Conservation (phyloP, 2,797 vertebrate genomes). For the Enteromius afrohamiltoni region DNA sequence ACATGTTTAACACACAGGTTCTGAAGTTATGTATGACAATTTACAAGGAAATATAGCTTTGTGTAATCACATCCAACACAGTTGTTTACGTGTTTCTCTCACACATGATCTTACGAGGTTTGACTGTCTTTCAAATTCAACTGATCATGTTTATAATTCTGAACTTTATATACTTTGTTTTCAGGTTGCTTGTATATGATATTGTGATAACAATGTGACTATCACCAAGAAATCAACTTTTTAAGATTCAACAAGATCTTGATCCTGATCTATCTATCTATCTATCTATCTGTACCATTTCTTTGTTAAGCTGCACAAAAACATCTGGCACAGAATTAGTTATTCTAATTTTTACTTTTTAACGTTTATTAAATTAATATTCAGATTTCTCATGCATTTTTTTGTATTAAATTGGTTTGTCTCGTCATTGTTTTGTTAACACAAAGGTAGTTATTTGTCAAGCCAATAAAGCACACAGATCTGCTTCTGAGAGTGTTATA, state of each 20-base stretch:
- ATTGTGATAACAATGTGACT: no score
- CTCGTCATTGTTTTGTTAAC: not conserved
- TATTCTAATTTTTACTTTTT: not conserved
- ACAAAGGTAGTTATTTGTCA: conserved; percentile 26
- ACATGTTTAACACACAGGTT: conserved; percentile 4
- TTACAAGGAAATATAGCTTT: not conserved
- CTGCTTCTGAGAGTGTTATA: not conserved
- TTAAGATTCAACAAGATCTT: no score
- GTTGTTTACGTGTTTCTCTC: conserved; percentile 11
- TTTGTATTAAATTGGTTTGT: not conserved
- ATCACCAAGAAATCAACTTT: no score
- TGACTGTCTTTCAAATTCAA: conserved; percentile 22
- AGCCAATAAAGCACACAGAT: conserved; percentile 34
- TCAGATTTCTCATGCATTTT: not conserved
- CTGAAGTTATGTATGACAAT: not conserved
- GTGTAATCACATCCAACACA: conserved; percentile 1
- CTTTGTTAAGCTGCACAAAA: conserved; percentile 6
- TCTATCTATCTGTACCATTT: not conserved
- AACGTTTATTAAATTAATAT: not conserved
- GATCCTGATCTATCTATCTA: not conserved
- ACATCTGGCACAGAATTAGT: not conserved
- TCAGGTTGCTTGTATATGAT: no score
- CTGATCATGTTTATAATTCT: conserved; percentile 28
- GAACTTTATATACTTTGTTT: conserved; percentile 29
- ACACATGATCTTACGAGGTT: not conserved